Conservation (phyloP, 2,888 invertebrate genomes). For the Gandaritis pyraliata region DNA sequence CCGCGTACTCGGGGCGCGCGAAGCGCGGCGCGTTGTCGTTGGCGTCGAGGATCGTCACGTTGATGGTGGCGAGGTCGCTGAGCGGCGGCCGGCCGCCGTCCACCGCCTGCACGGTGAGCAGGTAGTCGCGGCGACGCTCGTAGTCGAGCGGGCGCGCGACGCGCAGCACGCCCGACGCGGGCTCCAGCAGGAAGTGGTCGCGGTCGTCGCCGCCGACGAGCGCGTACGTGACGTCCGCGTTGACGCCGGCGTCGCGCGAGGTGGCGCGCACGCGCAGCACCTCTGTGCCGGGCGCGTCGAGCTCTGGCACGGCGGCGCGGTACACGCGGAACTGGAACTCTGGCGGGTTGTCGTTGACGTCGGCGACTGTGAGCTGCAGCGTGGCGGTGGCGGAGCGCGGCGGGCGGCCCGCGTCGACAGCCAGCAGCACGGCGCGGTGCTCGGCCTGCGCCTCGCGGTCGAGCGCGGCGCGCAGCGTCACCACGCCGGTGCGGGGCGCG, state of each 20-base stretch:
- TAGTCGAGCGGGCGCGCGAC: constrained; percentile 93
- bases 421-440: constrained; percentile 93
- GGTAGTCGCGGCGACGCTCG: constrained; percentile 93
- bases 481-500: constrained; percentile 92
- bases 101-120: constrained; percentile 94
- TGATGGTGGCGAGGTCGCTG: constrained; percentile 93
- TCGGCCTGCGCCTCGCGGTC: constrained; percentile 94
- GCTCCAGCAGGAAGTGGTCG: constrained; percentile 91
- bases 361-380: constrained; percentile 92
- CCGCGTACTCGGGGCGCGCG: constrained; percentile 89
- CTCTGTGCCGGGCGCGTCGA: constrained; percentile 90
- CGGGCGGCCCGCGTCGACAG: constrained; percentile 92
- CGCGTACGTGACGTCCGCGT: constrained; percentile 95
- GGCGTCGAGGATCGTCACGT: constrained; percentile 92
- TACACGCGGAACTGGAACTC: constrained; percentile 94
- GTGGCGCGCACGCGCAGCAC: constrained; percentile 94
- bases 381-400: constrained; percentile 87
- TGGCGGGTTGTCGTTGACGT: constrained; percentile 98
- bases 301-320: constrained; percentile 90
- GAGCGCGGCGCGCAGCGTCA: constrained; percentile 91
- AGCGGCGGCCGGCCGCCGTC: constrained; percentile 96
- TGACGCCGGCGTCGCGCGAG: constrained; percentile 95
- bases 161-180: constrained; percentile 89
- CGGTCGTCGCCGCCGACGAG: constrained; percentile 95
- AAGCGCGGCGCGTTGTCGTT: constrained; percentile 96